A percentile compares a stretch with the other conserved stretches of the same genome.
Evolutionary conservation across 2,113 vertebrate genomes (phyloP).

Genomic region (Enhydra lutris): DNA sequence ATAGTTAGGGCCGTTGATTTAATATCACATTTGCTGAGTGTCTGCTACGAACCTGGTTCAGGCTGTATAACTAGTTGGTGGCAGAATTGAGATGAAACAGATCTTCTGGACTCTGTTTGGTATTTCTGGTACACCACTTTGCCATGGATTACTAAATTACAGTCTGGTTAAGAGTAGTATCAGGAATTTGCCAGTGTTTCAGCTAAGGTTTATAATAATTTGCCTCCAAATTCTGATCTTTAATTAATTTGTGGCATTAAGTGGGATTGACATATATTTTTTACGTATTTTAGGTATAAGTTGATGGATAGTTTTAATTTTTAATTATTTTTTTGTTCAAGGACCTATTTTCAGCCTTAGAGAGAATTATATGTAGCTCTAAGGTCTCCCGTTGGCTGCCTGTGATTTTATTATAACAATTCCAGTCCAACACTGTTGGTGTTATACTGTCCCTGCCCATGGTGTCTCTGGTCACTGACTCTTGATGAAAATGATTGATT

Average conservation of each 20-base stretch:
- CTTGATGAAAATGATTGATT: too few species aligned
- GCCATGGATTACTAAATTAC: background rate
- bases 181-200: background rate
- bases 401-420: background rate
- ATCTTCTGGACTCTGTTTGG: background rate
- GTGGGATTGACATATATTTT: background rate
- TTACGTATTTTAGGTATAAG: conserved; percentile 13
- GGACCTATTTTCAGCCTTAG: background rate
- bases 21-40: background rate
- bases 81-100: background rate
- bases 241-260: background rate
- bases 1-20: background rate
- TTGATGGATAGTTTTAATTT: background rate
- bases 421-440: too few species aligned
- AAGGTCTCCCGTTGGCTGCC: background rate
- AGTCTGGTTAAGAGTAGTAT: background rate
- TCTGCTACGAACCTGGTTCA: background rate
- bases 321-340: background rate
- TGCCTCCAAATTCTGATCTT: background rate
- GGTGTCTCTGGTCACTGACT: too few species aligned
- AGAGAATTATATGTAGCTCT: background rate
- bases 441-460: too few species aligned
- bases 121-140: background rate
- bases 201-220: background rate
- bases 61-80: background rate